phyloP scores from a whole-genome alignment of 2,888 invertebrate genomes.

The Idaea biselata region DNA sequence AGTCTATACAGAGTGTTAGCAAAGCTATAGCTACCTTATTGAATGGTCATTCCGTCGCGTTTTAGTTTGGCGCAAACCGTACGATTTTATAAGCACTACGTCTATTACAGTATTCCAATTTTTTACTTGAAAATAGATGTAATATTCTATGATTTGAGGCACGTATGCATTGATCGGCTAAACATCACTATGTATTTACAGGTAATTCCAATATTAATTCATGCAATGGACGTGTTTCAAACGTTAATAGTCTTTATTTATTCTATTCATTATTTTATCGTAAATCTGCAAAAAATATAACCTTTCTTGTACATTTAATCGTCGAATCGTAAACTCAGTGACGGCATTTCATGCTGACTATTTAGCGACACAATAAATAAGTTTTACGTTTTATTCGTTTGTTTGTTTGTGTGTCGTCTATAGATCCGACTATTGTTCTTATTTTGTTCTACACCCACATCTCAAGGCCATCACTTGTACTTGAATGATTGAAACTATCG shows the following conservation, averaged over 20 bases:
- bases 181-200: conserved; percentile 48
- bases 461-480: conserved; percentile 76
- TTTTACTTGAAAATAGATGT: conserved; percentile 65
- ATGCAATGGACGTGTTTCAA: conserved; percentile 68
- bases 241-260: conserved; percentile 52
- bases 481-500: conserved; percentile 55
- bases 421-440: conserved; percentile 49
- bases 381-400: conserved; percentile 35
- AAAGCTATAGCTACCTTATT: too few species aligned
- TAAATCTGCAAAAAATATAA: conserved; percentile 78
- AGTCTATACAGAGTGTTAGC: too few species aligned
- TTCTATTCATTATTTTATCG: conserved; percentile 51
- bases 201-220: conserved; percentile 51
- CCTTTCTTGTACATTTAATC: conserved; percentile 60
- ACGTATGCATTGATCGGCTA: conserved; percentile 62
- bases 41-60: neutral
- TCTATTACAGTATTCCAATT: conserved; percentile 42
- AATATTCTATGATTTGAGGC: conserved; percentile 64
- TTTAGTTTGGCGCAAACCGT: neutral
- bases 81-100: conserved; percentile 26
- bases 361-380: conserved; percentile 61
- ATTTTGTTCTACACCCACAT: conserved; percentile 48
- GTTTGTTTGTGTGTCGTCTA: conserved; percentile 48
- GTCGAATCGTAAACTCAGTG: conserved; percentile 56
- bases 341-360: conserved; percentile 65